Evolutionary conservation across 1,140 invertebrate genomes (phyloP).

Genomic region (Maniola jurtina): DNA sequence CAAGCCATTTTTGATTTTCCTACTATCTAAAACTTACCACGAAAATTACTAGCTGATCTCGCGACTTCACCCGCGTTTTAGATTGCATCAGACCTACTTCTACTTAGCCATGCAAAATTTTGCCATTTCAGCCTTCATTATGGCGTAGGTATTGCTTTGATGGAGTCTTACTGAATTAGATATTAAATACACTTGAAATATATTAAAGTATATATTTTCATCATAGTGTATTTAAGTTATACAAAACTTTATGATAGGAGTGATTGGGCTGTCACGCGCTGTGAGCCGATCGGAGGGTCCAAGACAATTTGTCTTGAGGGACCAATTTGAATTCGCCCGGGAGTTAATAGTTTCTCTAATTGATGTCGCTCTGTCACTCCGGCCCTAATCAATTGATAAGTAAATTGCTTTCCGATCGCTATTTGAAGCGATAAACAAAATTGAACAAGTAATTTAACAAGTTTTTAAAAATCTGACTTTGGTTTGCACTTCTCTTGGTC

Average conservation of each 20-base stretch:
- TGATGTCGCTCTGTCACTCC: slow-evolving; percentile 31
- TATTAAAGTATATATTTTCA: no score
- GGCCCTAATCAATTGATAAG: slow-evolving; percentile 24
- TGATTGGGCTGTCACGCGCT: slow-evolving; percentile 26
- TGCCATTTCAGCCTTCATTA: no score
- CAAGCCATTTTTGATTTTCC: no score
- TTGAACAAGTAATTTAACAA: neutral
- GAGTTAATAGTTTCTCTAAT: slow-evolving; percentile 39
- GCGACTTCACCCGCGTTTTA: no score
- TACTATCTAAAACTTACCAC: no score
- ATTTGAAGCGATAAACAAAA: neutral
- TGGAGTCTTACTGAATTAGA: no score
- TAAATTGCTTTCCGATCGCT: slow-evolving; percentile 11
- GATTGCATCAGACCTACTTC: no score
- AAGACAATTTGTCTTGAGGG: slow-evolving; percentile 30
- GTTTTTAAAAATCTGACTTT: neutral
- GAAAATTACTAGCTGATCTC: no score
- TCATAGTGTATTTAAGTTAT: slow-evolving; percentile 1
- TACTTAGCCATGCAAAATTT: no score
- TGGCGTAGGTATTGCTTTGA: no score
- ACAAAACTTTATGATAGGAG: slow-evolving; percentile 26
- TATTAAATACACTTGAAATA: neutral
- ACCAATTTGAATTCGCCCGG: slow-evolving; percentile 31
- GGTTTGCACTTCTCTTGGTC: no score
- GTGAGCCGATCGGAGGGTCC: slow-evolving; percentile 25